Evolutionary conservation across 1,140 invertebrate genomes (phyloP).

Genomic region (Camponotus floridanus): DNA sequence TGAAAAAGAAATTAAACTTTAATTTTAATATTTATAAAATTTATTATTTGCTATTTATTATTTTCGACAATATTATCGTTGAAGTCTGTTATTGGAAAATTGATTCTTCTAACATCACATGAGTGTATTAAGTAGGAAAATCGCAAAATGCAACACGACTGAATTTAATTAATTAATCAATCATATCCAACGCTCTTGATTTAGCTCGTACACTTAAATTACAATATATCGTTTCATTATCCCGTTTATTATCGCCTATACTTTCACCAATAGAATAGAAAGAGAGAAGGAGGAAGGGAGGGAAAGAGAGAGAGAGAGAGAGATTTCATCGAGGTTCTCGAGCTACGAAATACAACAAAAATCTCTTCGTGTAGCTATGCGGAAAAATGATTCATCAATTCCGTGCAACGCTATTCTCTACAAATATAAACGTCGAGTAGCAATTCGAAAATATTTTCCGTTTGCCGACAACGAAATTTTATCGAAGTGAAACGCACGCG

Average conservation of each 20-base stretch:
- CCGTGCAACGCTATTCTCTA: constrained; percentile 27
- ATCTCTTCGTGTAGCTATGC: constrained; percentile 32
- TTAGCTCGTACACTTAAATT: constrained; percentile 32
- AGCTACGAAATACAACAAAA: constrained; percentile 9
- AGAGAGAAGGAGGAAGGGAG: neutral
- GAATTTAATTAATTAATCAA: constrained; percentile 49
- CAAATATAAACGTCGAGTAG: constrained; percentile 48
- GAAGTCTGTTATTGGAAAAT: neutral
- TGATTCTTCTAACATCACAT: constrained; percentile 1
- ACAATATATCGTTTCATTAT: constrained; percentile 17
- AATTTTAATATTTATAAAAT: neutral
- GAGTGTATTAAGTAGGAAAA: constrained; percentile 7
- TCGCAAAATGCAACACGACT: constrained; percentile 12
- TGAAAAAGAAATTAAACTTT: neutral
- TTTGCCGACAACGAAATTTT: constrained; percentile 31
- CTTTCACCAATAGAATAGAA: neutral
- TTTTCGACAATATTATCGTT: neutral
- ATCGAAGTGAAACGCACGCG: constrained; percentile 59
- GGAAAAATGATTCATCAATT: constrained; percentile 58
- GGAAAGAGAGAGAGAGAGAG: neutral
- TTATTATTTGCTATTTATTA: neutral
- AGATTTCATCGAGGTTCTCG: constrained; percentile 18
- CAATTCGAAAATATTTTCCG: constrained; percentile 54
- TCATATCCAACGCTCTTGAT: constrained; percentile 36
- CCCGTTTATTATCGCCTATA: constrained; percentile 35